phyloP scores from a whole-genome alignment of 2,113 vertebrate species.

The Nematolebias whitei region DNA sequence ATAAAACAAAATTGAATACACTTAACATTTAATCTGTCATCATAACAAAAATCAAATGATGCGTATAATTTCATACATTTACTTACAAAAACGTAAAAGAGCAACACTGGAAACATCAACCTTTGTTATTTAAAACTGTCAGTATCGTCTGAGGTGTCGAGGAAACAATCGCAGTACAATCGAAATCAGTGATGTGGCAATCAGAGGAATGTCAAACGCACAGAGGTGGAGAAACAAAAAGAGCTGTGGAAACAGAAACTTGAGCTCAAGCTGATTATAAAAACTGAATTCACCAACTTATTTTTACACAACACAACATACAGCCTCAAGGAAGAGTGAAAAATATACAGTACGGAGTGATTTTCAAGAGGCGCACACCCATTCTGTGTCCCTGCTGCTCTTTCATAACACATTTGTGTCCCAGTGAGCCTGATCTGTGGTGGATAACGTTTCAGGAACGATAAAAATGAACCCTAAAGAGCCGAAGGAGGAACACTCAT shows the following conservation, averaged over 20 bases:
- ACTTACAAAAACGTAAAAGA: slow-evolving; percentile 21
- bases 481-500: background rate
- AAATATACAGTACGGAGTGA: slow-evolving; percentile 20
- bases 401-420: background rate
- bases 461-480: slow-evolving; percentile 23
- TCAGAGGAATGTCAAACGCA: slow-evolving; percentile 16
- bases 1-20: slow-evolving; percentile 31
- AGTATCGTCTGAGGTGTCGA: background rate
- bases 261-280: slow-evolving; percentile 4
- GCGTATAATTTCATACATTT: slow-evolving; percentile 43
- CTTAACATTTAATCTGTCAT: slow-evolving; percentile 21
- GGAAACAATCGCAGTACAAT: slow-evolving; percentile 47
- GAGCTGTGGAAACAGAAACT: slow-evolving; percentile 8
- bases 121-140: background rate
- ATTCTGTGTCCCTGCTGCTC: background rate
- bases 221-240: background rate
- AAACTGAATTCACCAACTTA: background rate
- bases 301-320: slow-evolving; percentile 1
- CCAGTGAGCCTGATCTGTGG: slow-evolving; percentile 3
- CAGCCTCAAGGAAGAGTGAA: slow-evolving; percentile 13
- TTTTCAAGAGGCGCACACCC: background rate
- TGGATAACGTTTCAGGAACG: slow-evolving; percentile 7
- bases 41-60: slow-evolving; percentile 8
- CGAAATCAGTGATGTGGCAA: slow-evolving; percentile 51
- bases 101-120: background rate